Conservation (phyloP, 2,888 invertebrate species). For the Caenorhabditis sp. region DNA sequence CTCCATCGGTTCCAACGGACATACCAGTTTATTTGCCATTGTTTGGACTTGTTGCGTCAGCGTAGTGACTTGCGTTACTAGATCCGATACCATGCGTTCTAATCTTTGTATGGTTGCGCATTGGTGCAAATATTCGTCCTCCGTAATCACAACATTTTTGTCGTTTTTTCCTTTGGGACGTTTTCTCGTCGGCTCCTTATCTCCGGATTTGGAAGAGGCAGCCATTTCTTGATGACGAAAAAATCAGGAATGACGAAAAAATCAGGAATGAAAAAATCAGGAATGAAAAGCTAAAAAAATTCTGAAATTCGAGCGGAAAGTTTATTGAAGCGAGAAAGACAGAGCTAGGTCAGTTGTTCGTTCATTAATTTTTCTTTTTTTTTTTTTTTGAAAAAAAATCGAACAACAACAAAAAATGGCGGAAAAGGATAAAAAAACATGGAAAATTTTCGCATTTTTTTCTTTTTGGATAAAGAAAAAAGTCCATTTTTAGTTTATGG, state of each 20-base stretch:
- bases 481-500: slow-evolving; percentile 1
- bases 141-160: too few species aligned
- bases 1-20: too few species aligned
- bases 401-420: neutral
- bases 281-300: neutral
- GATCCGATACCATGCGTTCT: too few species aligned
- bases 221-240: too few species aligned
- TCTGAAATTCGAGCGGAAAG: neutral
- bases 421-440: neutral
- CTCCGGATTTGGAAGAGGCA: too few species aligned
- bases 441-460: neutral
- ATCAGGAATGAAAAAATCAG: neutral
- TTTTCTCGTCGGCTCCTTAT: too few species aligned
- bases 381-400: neutral
- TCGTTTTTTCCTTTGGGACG: too few species aligned
- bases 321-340: neutral
- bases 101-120: too few species aligned
- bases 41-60: too few species aligned
- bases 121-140: too few species aligned
- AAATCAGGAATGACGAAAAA: neutral
- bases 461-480: neutral
- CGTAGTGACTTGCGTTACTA: too few species aligned
- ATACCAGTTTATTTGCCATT: too few species aligned
- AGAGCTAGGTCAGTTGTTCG: neutral
- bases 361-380: neutral